Percentiles rank a stretch among this genome's conserved stretches.
Evolutionary conservation across 2,113 vertebrate species (phyloP).

Genomic region (Cebidichthys violaceus): DNA sequence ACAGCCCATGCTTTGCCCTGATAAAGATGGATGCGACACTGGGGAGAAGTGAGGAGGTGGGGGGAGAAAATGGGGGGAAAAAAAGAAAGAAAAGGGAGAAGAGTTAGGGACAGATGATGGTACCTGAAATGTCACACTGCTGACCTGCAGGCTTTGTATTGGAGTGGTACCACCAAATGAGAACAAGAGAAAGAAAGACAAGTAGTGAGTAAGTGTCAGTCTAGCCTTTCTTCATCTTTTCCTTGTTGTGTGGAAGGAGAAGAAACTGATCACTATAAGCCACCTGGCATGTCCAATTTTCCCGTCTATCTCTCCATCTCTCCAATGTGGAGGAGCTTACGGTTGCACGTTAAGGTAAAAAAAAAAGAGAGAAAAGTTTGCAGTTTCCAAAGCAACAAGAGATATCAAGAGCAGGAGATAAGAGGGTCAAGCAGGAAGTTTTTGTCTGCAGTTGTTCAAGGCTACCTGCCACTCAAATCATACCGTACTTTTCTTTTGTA

Average conservation of each 20-base stretch:
- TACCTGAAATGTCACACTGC: conserved; percentile 6
- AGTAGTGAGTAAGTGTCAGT: not conserved
- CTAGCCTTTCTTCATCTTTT: not conserved
- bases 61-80: not conserved
- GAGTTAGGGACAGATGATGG: not conserved
- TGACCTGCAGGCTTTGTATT: conserved; percentile 35
- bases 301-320: not conserved
- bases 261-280: not conserved
- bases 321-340: not conserved
- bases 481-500: conserved; percentile 41
- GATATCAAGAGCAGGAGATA: not conserved
- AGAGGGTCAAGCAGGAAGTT: conserved; percentile 36
- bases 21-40: conserved; percentile 32
- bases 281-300: not conserved
- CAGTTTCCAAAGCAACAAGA: conserved; percentile 30
- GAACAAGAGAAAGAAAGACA: not conserved
- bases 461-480: conserved; percentile 37
- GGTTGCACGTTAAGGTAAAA: not conserved
- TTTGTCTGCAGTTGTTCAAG: conserved; percentile 9
- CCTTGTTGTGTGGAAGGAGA: conserved; percentile 11
- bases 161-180: conserved; percentile 3
- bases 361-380: not conserved
- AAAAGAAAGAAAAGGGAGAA: too few species aligned
- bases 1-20: conserved; percentile 16
- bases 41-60: conserved; percentile 19